These are phyloP conservation scores for Sebastes umbrosus DNA, from an alignment of 2,797 vertebrate species.

Conservation along the genomic window DNA sequence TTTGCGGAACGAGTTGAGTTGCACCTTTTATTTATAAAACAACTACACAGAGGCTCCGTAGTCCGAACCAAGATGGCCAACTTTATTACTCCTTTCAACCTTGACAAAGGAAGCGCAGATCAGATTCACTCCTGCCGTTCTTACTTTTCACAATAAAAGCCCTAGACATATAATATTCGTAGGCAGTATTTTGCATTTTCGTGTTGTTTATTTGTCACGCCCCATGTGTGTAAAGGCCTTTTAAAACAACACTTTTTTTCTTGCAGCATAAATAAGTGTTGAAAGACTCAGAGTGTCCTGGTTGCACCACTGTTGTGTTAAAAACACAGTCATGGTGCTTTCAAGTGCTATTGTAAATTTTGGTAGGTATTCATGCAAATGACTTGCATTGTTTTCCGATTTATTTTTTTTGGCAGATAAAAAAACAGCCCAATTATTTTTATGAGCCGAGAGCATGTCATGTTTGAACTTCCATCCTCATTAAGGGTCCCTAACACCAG, in stretches of 20 bases:
- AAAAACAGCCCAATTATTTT: constrained; percentile 74
- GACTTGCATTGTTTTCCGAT: constrained; percentile 46
- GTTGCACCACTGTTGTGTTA: constrained; percentile 7
- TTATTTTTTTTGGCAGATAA: constrained; percentile 28
- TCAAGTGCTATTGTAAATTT: constrained; percentile 12
- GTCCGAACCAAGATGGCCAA: neutral
- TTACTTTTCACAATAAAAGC: neutral
- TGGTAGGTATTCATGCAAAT: constrained; percentile 40
- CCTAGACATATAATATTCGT: neutral
- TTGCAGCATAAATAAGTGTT: neutral
- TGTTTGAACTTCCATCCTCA: constrained; percentile 77
- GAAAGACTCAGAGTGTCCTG: neutral
- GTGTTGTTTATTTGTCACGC: neutral
- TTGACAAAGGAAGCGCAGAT: neutral
- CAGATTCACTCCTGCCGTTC: neutral
- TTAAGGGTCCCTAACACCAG: constrained; percentile 77
- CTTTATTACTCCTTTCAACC: neutral
- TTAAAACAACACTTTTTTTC: neutral
- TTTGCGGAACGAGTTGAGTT: too few species aligned
- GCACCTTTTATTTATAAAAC: too few species aligned
- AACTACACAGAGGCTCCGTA: too few species aligned
- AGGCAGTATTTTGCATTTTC: neutral
- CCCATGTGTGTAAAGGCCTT: neutral
- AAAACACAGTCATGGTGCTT: constrained; percentile 20
- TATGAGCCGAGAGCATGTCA: constrained; percentile 70